Base-by-base conservation (phyloP, 30 jellyfish, hydroid and myxozoan genomes). In the Aurelia sp. region DNA sequence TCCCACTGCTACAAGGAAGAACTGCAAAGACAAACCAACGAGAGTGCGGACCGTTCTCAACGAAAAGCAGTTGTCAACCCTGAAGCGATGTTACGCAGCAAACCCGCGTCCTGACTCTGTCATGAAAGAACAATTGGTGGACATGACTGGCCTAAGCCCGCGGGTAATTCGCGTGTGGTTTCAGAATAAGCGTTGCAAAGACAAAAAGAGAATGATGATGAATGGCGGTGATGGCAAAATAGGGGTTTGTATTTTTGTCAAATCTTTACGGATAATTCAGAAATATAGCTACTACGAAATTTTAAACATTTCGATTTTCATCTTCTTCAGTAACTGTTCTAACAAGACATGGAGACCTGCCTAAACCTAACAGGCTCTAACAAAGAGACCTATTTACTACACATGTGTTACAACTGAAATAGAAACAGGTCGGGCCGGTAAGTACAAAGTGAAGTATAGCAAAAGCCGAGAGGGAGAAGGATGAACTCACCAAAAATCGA, bases 121-220 rank as follows among this genome's bases (percentile, higher is more conserved):
- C 63, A 67, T 91, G 96, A 91, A 86, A 76, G 96, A 91, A 58
- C 88, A 84, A 44, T 88, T 91, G 17, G 98, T 85, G 19, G 95
- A 91, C 10, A 16, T 91, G 88, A 91, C 98, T 51, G 98, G 98
- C 21, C 68, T 91, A 31, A 73, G 96, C 41, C 78, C 96, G 51
- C 85, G 98, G 6, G 98, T 91, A 52, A 91, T 91, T 70, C 86
- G 98, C n/a, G 98, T 91, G 22, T 91, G 98, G 98, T 91, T 91
- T 80, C 98, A 91, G 66, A 91, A 91, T 61, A 91, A 91, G 66
- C 67, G 98, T 20, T 91, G 98, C 88, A 91, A 91, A 38, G 98
- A 91, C 53, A 91, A 91, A 58, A 91, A 91, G 91, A 91, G 86
- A 67, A 67, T 74, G 86, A 82, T 82, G 92, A 35, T 82, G 35